Base-by-base conservation (phyloP, 2,888 invertebrate species). In the Trichogramma evanescens region DNA sequence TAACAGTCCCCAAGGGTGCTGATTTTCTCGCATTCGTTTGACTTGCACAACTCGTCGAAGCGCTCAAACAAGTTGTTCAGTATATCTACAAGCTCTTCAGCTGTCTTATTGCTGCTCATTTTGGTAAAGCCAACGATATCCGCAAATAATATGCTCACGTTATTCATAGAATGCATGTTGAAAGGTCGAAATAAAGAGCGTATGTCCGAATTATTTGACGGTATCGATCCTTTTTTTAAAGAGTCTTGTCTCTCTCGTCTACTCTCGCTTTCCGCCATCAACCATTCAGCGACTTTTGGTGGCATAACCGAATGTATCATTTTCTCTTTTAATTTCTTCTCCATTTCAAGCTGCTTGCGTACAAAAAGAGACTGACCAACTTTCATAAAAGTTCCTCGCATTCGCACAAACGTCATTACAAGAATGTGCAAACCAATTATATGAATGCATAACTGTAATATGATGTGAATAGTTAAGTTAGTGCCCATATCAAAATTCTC, bases 281-380 rank as follows among this genome's bases (percentile, higher is more conserved):
- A 76, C 89, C 91, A 91, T 68, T 87, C 85, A 3, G 95, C 94
- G 2, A 95, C 91, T 73, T 89, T 91, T 0, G 93, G 94, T 6
- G 97, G 97, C 97, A 97, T 97, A 61, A 98, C 91, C 39, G 95
- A 96, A 75, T 91, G 91, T 69, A 95, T 95, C 95, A 97, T 96
- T 77, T 95, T 93, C 77, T 96, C 95, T 77, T 96, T 96, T 50
- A 96, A 81, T 73, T 92, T 90, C 71, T 94, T 95, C 76, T 97
- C 97, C 82, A 92, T 86, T 79, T 95, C 93, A 61, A 97, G 80
- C 75, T 96, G 95, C 56, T 90, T 84, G 42, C 94, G 83, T 4
- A 95, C 95, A 62, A 96, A 80, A 63, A 95, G 80, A 70, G 95
- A 94, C 77, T 96, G 95, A 1, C 96, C 95, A 55, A 74, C 94